These are phyloP conservation scores for Drosophila paranaensis DNA, from an alignment of 2,888 invertebrate genomes.

Conservation along the genomic window DNA sequence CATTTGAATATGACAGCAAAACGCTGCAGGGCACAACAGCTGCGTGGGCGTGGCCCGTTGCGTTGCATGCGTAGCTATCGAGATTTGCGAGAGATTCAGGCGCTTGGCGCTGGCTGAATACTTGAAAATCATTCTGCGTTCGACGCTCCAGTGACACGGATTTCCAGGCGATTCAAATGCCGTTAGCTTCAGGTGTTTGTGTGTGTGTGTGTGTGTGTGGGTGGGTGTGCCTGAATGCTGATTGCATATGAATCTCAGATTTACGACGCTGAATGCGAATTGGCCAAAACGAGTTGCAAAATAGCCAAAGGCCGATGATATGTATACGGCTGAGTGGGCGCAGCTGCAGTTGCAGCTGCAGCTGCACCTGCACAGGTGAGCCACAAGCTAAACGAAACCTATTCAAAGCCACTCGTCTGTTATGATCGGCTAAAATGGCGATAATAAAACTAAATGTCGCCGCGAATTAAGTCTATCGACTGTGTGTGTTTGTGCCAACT, in stretches of 20 bases:
- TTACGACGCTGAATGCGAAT: constrained; percentile 15
- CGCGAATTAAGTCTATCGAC: not conserved
- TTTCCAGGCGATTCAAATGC: constrained; percentile 48
- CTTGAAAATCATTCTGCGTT: constrained; percentile 44
- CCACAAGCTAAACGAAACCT: not conserved
- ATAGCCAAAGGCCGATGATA: not conserved
- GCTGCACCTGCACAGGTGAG: not conserved
- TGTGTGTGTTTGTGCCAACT: not conserved
- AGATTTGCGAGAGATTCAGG: constrained; percentile 12
- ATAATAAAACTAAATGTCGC: constrained; percentile 1
- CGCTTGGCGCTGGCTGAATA: constrained; percentile 21
- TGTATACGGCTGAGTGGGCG: too few species aligned
- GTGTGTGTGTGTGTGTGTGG: not conserved
- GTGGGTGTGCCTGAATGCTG: not conserved
- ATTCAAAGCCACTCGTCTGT: constrained; percentile 6
- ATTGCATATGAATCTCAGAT: constrained; percentile 8
- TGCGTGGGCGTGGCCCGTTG: constrained; percentile 30
- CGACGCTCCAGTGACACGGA: constrained; percentile 56
- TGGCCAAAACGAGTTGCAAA: not conserved
- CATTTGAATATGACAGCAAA: constrained; percentile 59
- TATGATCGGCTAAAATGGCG: constrained; percentile 11
- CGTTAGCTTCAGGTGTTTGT: constrained; percentile 16
- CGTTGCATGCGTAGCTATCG: constrained; percentile 39
- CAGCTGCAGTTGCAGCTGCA: too few species aligned
- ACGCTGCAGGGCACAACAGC: constrained; percentile 15